Base-by-base conservation (phyloP, 2,797 vertebrate species). In the Eleutherodactylus coqui region DNA sequence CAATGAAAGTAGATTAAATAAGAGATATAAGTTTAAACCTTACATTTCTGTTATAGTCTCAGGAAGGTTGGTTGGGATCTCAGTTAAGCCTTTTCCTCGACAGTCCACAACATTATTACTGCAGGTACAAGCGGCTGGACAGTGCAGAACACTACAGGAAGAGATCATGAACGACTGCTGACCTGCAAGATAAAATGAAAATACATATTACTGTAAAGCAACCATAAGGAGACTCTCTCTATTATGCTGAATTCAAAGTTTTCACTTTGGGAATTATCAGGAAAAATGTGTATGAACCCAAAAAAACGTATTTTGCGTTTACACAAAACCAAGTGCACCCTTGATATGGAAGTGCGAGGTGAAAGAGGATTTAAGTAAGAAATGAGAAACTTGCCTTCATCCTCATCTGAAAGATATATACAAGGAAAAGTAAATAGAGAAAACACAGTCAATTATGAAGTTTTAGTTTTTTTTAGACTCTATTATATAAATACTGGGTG, bases 101-200 rank as follows among this genome's bases (percentile, higher is more conserved):
- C 98, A 99, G 94, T 99, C 98, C 82, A 99, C 98, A 0, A 99
- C 97, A 89, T 98, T 99, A 94, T 99, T 99, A 90, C 97, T 99
- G 89, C 98, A 99, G 88, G 97, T 97, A 92, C 98, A 99, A 6
- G 96, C 96, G 76, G 96, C 87, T 0, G 98, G 98, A 89, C 98
- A 99, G 89, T 98, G 97, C 89, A 99, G 91, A 84, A 99, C 97
- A 82, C 98, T 99, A 93, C 98, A 99, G 88, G 98, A 97, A 0
- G 96, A 95, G 70, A 93, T 92, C 92, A 93, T 94, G 67, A 97
- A 97, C 2, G 96, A 96, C 81, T 98, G 97, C 90, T 97, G 96
- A 92, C 97, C 97, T 98, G 91, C 5, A 90, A 92, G 89, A 62
- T 64, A 90, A 84, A 91, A 0, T 32, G 73, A 90, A 72, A 91